Conservation (phyloP, 2,888 invertebrate genomes). For the Diplazon laetatorius region DNA sequence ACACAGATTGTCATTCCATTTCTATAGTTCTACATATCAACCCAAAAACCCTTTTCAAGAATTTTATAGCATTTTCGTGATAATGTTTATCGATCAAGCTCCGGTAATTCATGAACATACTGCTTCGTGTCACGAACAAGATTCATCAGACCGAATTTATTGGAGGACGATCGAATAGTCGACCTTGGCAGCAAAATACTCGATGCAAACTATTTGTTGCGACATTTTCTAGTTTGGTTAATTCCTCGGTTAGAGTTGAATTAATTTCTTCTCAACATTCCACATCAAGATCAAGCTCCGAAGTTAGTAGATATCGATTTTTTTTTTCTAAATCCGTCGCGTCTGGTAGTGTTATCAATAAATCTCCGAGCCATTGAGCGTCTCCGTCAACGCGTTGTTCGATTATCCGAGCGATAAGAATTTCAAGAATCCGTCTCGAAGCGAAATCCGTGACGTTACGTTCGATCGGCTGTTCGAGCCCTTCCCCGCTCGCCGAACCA, state of each 20-base stretch:
- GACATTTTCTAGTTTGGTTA: too few species aligned
- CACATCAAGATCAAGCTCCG: too few species aligned
- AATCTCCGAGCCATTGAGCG: neutral
- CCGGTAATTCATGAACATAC: neutral
- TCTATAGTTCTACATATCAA: neutral
- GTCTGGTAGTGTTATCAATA: neutral
- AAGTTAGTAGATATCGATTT: too few species aligned
- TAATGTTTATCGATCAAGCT: conserved; percentile 25
- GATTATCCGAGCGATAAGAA: neutral
- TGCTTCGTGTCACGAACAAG: neutral
- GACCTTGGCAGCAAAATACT: too few species aligned
- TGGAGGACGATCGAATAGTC: too few species aligned
- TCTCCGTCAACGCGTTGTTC: neutral
- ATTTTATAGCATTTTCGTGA: conserved; percentile 17
- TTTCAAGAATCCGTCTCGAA: conserved; percentile 4
- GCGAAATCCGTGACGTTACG: neutral
- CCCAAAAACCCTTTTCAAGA: neutral
- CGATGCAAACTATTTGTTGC: too few species aligned
- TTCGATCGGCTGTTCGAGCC: conserved; percentile 13
- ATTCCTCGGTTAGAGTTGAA: too few species aligned
- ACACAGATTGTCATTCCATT: neutral
- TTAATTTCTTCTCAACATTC: too few species aligned
- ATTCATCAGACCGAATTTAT: neutral
- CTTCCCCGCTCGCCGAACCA: neutral
- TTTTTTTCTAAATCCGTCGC: neutral